Evolutionary conservation across 2,888 invertebrate species (phyloP), one percentile per base, ranked within the genome.

Genomic region (Heliconius aoede): DNA sequence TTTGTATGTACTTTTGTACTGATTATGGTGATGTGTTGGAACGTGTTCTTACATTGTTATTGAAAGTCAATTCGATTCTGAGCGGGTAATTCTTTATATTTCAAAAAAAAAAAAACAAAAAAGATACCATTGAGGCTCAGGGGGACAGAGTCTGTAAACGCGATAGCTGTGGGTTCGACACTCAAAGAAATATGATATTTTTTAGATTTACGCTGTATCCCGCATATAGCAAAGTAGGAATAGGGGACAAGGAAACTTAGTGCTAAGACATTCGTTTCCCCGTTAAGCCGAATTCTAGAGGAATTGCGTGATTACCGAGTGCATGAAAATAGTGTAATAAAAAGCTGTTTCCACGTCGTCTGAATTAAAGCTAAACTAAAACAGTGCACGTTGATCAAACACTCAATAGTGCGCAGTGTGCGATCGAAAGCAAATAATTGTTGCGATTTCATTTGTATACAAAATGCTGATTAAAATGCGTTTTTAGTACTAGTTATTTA

Each of bases 401-500:
- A 46, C 74, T 77, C 74, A 67, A 77, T 77, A 71, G 74, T 32
- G 62, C 76, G 55, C 46, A 58, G 73, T 51, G n/a, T 65, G 77
- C 77, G 74, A 71, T 67, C 60, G 60, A 74, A 73, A 73, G 74
- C 65, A 77, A 74, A 77, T 71, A 62, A 74, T 73, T 76, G 73
- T 71, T 24, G 28, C 30, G 21, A 68, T 71, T 73, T 71, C 60
- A 73, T 76, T 72, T 72, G 60, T 72, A 72, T 60, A 26, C 32
- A 18, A 60, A 71, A 71, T 36, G 72, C 60, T 72, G 72, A 72
- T 72, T 72, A 60, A 72, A 60, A 26, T 36, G 40, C 21, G 46
- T 36, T 36, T 36, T 32, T n/a, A 21, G 26, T 40, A 24, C 18
- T 46, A 21, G 18, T 46, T 46, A 7, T 46, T 46, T 21, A 46